Conservation (phyloP, 2,113 vertebrate genomes). For the Platysteira castanea region DNA sequence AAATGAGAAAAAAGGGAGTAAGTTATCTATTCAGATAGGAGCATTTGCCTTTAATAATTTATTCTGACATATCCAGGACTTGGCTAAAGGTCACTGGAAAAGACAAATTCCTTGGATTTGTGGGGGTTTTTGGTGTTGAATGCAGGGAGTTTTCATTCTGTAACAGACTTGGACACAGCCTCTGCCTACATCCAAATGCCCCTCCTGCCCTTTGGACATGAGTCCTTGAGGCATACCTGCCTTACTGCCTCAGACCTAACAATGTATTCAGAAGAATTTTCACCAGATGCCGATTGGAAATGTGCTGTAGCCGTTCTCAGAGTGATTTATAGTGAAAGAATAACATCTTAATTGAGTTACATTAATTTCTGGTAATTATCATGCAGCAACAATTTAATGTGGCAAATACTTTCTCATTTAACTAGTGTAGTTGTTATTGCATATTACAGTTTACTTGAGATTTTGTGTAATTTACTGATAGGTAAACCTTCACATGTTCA, state of each 20-base stretch:
- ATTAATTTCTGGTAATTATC: constrained; percentile 3
- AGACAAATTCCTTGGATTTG: background rate
- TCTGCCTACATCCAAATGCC: background rate
- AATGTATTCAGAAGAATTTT: background rate
- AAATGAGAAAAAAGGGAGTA: background rate
- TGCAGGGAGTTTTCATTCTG: background rate
- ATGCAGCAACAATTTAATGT: background rate
- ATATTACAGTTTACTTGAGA: background rate
- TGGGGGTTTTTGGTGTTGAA: background rate
- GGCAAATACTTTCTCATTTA: constrained; percentile 26
- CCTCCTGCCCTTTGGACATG: background rate
- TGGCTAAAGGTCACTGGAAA: background rate
- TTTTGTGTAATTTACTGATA: background rate
- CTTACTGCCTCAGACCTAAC: background rate
- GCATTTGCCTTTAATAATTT: constrained; percentile 17
- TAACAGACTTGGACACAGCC: background rate
- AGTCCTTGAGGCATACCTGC: background rate
- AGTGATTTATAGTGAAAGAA: background rate
- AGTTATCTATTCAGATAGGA: background rate
- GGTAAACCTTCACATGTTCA: background rate
- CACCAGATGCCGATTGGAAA: background rate
- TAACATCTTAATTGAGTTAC: constrained; percentile 21
- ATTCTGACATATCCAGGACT: constrained; percentile 11
- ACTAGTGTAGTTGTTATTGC: background rate
- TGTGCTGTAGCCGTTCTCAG: background rate